Percentiles rank a stretch among this genome's conserved stretches.
Conservation (phyloP, 2,113 vertebrate genomes). For the Syngnathus typhle region DNA sequence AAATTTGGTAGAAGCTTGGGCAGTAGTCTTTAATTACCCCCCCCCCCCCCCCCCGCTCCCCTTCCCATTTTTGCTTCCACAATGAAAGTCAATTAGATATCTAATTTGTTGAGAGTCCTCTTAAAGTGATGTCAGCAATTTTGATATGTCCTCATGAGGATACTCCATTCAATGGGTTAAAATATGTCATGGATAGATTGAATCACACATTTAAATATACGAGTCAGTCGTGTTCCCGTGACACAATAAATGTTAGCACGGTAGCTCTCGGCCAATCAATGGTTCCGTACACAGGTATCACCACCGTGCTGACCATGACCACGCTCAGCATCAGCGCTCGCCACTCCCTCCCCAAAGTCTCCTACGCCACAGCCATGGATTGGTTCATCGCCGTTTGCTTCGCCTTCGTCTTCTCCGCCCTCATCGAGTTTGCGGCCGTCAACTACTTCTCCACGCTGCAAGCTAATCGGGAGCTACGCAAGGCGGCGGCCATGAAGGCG, state of each 20-base stretch:
- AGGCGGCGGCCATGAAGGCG: slow-evolving; percentile 72
- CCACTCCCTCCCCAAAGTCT: slow-evolving; percentile 91
- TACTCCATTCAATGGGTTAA: too few relatives aligned
- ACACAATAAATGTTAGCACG: not conserved
- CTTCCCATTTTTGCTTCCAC: slow-evolving; percentile 43
- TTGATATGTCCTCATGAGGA: slow-evolving; percentile 36
- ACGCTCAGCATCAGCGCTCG: slow-evolving; percentile 92
- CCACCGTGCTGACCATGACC: slow-evolving; percentile 93
- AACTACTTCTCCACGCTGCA: slow-evolving; percentile 97
- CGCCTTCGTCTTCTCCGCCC: slow-evolving; percentile 92
- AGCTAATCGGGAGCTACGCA: slow-evolving; percentile 77
- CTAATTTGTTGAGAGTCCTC: slow-evolving; percentile 44
- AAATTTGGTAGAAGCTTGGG: slow-evolving; percentile 25
- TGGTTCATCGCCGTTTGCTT: slow-evolving; percentile 98
- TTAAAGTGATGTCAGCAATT: slow-evolving; percentile 42
- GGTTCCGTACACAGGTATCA: slow-evolving; percentile 76
- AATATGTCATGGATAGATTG: too few relatives aligned
- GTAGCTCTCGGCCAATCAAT: not conserved
- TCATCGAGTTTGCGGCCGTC: slow-evolving; percentile 96
- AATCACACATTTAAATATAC: not conserved
- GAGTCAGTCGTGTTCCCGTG: not conserved
- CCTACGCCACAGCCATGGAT: slow-evolving; percentile 93
- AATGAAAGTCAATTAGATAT: slow-evolving; percentile 56
- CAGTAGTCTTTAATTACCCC: slow-evolving; percentile 43
- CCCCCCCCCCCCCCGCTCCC: too few relatives aligned